Conservation (phyloP, 2,113 vertebrate genomes). For the Leptodactylus fuscus region DNA sequence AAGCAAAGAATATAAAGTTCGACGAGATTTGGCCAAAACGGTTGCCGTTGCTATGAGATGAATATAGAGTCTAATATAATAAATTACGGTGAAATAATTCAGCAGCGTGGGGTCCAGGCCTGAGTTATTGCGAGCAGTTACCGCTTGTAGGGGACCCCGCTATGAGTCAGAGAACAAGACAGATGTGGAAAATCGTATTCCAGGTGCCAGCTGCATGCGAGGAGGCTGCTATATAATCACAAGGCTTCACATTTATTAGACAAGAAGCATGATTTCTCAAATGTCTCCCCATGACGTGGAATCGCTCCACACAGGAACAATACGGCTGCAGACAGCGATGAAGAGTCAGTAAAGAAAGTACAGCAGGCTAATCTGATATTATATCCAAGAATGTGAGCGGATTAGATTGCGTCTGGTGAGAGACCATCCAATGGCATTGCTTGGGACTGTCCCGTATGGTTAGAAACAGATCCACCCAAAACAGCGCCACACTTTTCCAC, state of each 20-base stretch:
- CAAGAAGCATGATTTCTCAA: constrained; percentile 15
- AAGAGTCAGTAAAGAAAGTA: neutral
- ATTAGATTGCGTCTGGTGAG: neutral
- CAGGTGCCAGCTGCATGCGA: constrained; percentile 9
- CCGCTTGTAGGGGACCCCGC: neutral
- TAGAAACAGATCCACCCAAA: too few relatives aligned
- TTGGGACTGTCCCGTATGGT: too few relatives aligned
- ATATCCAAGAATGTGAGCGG: neutral
- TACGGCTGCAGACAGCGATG: neutral
- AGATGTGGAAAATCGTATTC: constrained; percentile 33
- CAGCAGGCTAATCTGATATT: neutral
- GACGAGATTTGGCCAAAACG: constrained; percentile 5
- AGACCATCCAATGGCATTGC: too few relatives aligned
- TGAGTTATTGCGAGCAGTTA: neutral
- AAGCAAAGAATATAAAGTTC: neutral
- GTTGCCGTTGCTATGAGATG: neutral
- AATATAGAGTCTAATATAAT: constrained; percentile 3
- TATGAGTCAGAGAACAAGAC: constrained; percentile 19
- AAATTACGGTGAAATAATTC: neutral
- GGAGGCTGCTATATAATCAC: too few relatives aligned
- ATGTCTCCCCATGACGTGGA: neutral
- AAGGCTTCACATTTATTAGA: constrained; percentile 34
- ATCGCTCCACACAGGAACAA: neutral
- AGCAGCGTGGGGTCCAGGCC: neutral
- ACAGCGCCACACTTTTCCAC: too few relatives aligned